Evolutionary conservation across 2,888 invertebrate species (phyloP), one percentile per base, ranked within the genome.

Genomic region (Anaspis maculata): DNA sequence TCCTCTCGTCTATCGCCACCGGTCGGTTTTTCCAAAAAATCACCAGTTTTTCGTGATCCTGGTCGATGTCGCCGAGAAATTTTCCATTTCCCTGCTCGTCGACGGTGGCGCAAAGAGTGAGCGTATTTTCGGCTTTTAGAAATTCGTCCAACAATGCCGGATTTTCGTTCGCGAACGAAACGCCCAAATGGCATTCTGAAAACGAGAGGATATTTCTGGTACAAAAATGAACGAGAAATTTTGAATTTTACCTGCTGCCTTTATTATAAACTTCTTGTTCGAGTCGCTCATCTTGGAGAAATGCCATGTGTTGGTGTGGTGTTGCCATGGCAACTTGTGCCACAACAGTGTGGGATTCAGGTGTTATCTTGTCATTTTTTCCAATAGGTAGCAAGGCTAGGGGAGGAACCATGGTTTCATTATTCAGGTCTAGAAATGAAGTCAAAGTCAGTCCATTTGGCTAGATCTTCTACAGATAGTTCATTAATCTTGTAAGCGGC

Each of bases 11-110:
- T 26, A 79, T 68, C 6, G 69, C 64, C 11, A 67, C 67, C n/a
- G 76, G 73, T 35, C 64, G 62, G 4, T 65, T 64, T 65, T 82
- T 82, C 56, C 73, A 77, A 59, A 80, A 80, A 3, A 79, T 69
- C 1, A 77, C 52, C 14, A 56, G 43, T 42, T 46, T 46, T 12
- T 16, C 21, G 26, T 32, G 10, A 4, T 33, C 29, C 6, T 45
- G 16, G 39, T 48, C 27, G 14, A 42, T 51, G 27, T 45, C 48
- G 46, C 58, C 59, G 28, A 48, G 47, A 13, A 61, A 44, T 27
- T 50, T 34, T 32, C 47, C 46, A 23, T 61, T 59, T 42, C 66
- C 62, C 13, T 45, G 37, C 49, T 66, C 60, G 47, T 61, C 55
- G 44, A 62, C 56, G 41, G 61, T 61, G 33, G 70, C 70, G 44